Evolutionary conservation across 2,888 invertebrate species (phyloP).

Genomic region (Cheilosia soror): DNA sequence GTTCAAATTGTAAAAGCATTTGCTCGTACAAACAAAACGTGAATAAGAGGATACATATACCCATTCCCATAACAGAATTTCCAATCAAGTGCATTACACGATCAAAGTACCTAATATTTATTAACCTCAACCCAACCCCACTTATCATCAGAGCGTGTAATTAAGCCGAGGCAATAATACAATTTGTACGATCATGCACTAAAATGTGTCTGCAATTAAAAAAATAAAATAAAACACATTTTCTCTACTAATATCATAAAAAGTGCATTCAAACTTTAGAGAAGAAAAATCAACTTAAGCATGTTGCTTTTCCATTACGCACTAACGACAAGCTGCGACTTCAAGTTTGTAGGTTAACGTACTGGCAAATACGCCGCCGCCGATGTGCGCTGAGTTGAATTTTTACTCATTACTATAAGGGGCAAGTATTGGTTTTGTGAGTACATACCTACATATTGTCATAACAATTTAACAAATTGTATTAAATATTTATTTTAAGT

Average conservation of each 20-base stretch:
- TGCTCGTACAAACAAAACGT: background rate
- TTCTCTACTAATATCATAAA: constrained; percentile 27
- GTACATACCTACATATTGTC: too few relatives aligned
- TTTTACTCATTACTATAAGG: constrained; percentile 9
- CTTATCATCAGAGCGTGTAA: constrained; percentile 32
- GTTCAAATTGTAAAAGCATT: background rate
- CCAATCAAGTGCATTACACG: constrained; percentile 17
- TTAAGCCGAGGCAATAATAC: constrained; percentile 25
- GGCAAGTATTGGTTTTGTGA: background rate
- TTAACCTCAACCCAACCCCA: background rate
- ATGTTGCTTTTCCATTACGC: constrained; percentile 39
- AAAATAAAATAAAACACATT: background rate
- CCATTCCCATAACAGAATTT: constrained; percentile 19
- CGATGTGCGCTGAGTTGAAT: constrained; percentile 32
- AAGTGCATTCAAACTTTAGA: background rate
- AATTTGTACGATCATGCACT: constrained; percentile 18
- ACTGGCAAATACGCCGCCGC: constrained; percentile 19
- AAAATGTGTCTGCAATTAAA: constrained; percentile 19
- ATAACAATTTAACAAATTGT: too few relatives aligned
- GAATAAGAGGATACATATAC: background rate
- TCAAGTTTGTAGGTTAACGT: constrained; percentile 65
- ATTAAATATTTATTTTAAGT: background rate
- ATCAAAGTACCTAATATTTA: background rate
- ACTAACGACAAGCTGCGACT: constrained; percentile 1
- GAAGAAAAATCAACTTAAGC: constrained; percentile 41